Conservation (phyloP, 2,888 invertebrate genomes). For the Aphodius sticticus region DNA sequence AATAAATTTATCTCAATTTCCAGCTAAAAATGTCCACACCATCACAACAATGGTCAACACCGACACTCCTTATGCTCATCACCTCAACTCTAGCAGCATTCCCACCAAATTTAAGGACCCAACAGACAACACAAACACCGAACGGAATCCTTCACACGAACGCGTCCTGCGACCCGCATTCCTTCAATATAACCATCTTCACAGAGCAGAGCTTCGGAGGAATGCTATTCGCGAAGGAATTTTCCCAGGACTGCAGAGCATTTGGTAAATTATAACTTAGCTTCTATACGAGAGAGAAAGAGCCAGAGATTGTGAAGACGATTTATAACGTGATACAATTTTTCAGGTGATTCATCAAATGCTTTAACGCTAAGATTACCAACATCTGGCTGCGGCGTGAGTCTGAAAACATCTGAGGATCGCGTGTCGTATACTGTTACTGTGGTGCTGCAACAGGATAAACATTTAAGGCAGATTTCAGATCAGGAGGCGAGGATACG, state of each 20-base stretch:
- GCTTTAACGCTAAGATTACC: conserved; percentile 56
- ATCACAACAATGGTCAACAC: background rate
- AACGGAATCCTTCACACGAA: conserved; percentile 68
- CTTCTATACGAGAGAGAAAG: background rate
- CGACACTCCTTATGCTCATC: background rate
- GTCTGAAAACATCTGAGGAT: conserved; percentile 63
- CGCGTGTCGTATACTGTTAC: conserved; percentile 69
- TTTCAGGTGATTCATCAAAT: conserved; percentile 46
- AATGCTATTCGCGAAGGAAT: conserved; percentile 77
- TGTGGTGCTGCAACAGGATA: conserved; percentile 78
- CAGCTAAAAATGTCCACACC: background rate
- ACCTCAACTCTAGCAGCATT: conserved; percentile 38
- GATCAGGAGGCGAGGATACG: conserved; percentile 73
- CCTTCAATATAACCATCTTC: conserved; percentile 68
- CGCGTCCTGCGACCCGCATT: conserved; percentile 69
- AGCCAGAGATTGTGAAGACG: background rate
- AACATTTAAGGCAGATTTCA: conserved; percentile 74
- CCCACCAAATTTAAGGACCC: conserved; percentile 47
- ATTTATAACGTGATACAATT: conserved; percentile 8
- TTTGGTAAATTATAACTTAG: conserved; percentile 61
- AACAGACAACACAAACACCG: conserved; percentile 44
- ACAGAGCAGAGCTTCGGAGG: conserved; percentile 75
- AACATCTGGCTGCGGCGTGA: conserved; percentile 74
- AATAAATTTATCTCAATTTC: background rate
- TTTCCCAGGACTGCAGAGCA: conserved; percentile 73